Conservation (phyloP, 92 coral and sea anemone species). For the Porites lobata region DNA sequence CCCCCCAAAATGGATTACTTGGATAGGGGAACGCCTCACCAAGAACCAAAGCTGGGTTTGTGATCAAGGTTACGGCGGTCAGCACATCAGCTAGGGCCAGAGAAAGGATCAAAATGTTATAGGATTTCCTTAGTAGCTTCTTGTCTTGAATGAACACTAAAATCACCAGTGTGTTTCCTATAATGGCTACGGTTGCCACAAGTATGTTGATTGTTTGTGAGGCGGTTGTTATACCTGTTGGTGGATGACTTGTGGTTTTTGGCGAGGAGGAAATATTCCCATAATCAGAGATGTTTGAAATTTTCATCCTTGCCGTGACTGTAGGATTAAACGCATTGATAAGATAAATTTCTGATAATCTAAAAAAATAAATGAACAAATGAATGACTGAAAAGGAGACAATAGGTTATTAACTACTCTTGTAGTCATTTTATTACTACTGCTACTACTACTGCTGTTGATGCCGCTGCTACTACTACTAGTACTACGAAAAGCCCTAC, state of each 20-base stretch:
- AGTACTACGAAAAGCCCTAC: too few species aligned
- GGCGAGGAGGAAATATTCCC: not conserved
- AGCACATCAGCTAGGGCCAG: slow-evolving; percentile 20
- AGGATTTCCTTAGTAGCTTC: slow-evolving; percentile 11
- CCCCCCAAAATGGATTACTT: not conserved
- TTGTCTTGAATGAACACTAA: not conserved
- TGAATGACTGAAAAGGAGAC: not conserved
- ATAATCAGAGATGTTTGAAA: not conserved
- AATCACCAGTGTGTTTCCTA: slow-evolving; percentile 21
- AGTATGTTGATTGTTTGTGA: not conserved
- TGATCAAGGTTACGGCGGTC: slow-evolving; percentile 12
- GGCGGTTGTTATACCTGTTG: not conserved
- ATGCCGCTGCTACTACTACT: too few species aligned
- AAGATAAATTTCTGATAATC: not conserved
- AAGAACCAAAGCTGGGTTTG: slow-evolving; percentile 36
- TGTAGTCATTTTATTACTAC: too few species aligned
- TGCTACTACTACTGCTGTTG: too few species aligned
- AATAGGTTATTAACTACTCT: too few species aligned
- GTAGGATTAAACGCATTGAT: not conserved
- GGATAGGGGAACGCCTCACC: slow-evolving; percentile 45
- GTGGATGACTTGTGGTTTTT: not conserved
- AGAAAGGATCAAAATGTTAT: slow-evolving; percentile 22
- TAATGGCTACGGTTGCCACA: not conserved
- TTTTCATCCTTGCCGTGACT: not conserved
- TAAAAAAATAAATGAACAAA: too few species aligned